These are phyloP conservation scores for Sibirionetta formosa DNA, from an alignment of 2,797 vertebrate species.

Conservation along the genomic window DNA sequence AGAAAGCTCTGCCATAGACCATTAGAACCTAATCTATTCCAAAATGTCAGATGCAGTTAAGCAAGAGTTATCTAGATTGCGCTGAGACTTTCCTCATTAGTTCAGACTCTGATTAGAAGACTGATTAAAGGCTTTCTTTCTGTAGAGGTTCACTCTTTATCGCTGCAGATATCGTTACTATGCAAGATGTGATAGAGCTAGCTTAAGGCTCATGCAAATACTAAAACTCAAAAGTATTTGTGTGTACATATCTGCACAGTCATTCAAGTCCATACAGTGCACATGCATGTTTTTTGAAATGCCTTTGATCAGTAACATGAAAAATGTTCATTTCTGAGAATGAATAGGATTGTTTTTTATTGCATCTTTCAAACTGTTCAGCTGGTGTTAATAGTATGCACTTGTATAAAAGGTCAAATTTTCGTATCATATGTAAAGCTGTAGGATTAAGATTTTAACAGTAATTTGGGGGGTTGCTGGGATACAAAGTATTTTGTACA, in stretches of 20 bases:
- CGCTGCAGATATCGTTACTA: conserved; percentile 35
- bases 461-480: conserved; percentile 48
- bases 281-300: background rate
- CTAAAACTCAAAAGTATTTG: background rate
- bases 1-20: conserved; percentile 9
- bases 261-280: background rate
- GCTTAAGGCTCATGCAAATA: background rate
- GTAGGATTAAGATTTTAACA: conserved; percentile 54
- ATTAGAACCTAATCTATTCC: conserved; percentile 69
- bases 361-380: background rate
- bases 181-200: conserved; percentile 2
- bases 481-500: conserved; percentile 8
- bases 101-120: conserved; percentile 60
- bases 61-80: background rate
- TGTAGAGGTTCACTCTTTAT: conserved; percentile 60
- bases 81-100: conserved; percentile 44
- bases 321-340: background rate
- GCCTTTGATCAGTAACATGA: background rate
- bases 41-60: conserved; percentile 64
- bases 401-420: conserved; percentile 13
- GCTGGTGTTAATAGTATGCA: background rate
- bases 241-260: background rate
- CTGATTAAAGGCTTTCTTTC: conserved; percentile 60
- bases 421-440: conserved; percentile 20
- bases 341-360: background rate